phyloP scores from a whole-genome alignment of 2,888 invertebrate genomes.

The Cephus rjabovi region DNA sequence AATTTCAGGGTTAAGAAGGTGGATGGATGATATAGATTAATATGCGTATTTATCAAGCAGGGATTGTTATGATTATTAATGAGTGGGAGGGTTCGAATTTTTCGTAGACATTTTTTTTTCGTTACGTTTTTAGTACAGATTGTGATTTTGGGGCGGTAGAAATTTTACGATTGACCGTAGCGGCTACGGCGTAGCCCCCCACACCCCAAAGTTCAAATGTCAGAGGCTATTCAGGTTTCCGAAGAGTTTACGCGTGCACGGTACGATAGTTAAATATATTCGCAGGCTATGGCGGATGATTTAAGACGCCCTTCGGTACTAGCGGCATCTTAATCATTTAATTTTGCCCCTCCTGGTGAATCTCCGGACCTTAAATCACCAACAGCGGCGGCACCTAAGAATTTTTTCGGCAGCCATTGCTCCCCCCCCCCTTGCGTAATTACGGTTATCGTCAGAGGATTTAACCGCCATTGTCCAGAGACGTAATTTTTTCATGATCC shows the following conservation, averaged over 20 bases:
- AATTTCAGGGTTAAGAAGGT: background rate
- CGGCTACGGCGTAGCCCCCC: no score
- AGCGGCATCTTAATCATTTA: conserved; percentile 6
- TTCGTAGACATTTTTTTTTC: background rate
- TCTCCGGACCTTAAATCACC: conserved; percentile 23
- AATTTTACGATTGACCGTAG: background rate
- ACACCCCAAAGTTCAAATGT: background rate
- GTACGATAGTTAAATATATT: background rate
- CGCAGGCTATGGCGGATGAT: background rate
- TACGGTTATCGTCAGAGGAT: conserved; percentile 42
- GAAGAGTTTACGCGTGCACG: background rate
- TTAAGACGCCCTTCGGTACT: background rate
- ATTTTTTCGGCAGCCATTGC: conserved; percentile 30
- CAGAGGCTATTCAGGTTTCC: background rate
- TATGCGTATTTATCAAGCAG: background rate
- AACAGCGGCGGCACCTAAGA: conserved; percentile 1
- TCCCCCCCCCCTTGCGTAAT: conserved; percentile 40
- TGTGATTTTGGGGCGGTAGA: background rate
- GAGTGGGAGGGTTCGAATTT: background rate
- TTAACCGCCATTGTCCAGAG: conserved; percentile 2
- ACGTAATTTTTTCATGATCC: background rate
- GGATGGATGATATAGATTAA: background rate
- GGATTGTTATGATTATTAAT: background rate
- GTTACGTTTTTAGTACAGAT: background rate
- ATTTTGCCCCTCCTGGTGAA: conserved; percentile 4